Percentiles rank a stretch among this genome's conserved stretches.
These are phyloP conservation scores for Antennarius striatus DNA, from an alignment of 2,113 vertebrate species.

Conservation along the genomic window DNA sequence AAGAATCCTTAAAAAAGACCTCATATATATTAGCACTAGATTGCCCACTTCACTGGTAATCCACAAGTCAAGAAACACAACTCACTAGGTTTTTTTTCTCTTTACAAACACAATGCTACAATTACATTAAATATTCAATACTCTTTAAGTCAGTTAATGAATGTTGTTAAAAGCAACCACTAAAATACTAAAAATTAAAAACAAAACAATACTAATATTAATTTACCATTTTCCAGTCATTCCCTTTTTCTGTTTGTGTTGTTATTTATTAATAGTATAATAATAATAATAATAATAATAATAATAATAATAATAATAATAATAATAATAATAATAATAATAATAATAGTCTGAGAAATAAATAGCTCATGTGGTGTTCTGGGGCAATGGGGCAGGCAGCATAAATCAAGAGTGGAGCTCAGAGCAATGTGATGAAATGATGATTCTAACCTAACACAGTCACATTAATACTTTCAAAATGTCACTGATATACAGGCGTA, in stretches of 20 bases:
- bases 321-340: slow-evolving; percentile 77
- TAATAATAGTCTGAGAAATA: slow-evolving; percentile 81
- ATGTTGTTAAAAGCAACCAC: slow-evolving; percentile 87
- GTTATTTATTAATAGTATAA: slow-evolving; percentile 83
- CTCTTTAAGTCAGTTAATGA: slow-evolving; percentile 87
- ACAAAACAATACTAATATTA: slow-evolving; percentile 85
- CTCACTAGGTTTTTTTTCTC: slow-evolving; percentile 83
- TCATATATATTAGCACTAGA: slow-evolving; percentile 88
- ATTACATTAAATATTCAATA: slow-evolving; percentile 89
- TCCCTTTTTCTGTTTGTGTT: slow-evolving; percentile 80
- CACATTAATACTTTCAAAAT: slow-evolving; percentile 62
- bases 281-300: slow-evolving; percentile 78
- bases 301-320: slow-evolving; percentile 78
- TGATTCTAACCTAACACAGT: slow-evolving; percentile 52
- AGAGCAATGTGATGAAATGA: slow-evolving; percentile 75
- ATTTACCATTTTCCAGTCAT: slow-evolving; percentile 85
- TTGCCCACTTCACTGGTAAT: slow-evolving; percentile 87
- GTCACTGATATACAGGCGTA: slow-evolving; percentile 48
- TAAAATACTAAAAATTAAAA: slow-evolving; percentile 82
- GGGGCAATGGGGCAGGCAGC: slow-evolving; percentile 82
- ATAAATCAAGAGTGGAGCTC: slow-evolving; percentile 82
- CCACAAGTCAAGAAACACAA: slow-evolving; percentile 88
- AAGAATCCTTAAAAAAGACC: slow-evolving; percentile 85
- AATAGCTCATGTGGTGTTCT: slow-evolving; percentile 84
- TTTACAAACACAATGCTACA: slow-evolving; percentile 90